These are phyloP conservation scores for Leucophenga maculata DNA, from an alignment of 2,888 invertebrate genomes.

Conservation along the genomic window DNA sequence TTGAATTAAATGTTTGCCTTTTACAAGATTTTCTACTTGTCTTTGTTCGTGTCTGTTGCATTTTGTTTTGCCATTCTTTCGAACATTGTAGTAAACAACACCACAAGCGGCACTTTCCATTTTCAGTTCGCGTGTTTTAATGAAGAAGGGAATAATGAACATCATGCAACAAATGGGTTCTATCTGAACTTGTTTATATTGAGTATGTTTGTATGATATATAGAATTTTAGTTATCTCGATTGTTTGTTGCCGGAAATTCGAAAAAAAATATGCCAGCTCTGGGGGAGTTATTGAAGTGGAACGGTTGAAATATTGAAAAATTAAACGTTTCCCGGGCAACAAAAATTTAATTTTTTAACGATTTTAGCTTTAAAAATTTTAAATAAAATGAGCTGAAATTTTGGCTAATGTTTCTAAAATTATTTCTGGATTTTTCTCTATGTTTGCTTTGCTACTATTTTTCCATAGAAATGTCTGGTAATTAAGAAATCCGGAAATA, in stretches of 20 bases:
- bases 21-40: constrained; percentile 2
- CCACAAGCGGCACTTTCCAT: background rate
- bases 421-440: background rate
- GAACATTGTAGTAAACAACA: too few species aligned
- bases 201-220: background rate
- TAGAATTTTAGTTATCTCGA: background rate
- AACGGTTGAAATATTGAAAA: constrained; percentile 32
- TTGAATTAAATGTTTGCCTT: constrained; percentile 2
- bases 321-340: constrained; percentile 23
- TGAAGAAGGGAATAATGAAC: background rate
- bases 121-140: background rate
- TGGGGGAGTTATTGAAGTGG: constrained; percentile 37
- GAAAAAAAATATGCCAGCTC: constrained; percentile 14
- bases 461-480: background rate
- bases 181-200: background rate
- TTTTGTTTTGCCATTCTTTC: background rate
- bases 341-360: background rate
- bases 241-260: constrained; percentile 41
- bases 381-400: too few species aligned
- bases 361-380: too few species aligned
- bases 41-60: background rate
- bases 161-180: background rate
- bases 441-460: background rate
- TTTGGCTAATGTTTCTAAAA: background rate
- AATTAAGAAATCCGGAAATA: too few species aligned